These are phyloP conservation scores for Rhinolophus ferrumequinum DNA, from an alignment of 2,113 vertebrate species.

Conservation along the genomic window DNA sequence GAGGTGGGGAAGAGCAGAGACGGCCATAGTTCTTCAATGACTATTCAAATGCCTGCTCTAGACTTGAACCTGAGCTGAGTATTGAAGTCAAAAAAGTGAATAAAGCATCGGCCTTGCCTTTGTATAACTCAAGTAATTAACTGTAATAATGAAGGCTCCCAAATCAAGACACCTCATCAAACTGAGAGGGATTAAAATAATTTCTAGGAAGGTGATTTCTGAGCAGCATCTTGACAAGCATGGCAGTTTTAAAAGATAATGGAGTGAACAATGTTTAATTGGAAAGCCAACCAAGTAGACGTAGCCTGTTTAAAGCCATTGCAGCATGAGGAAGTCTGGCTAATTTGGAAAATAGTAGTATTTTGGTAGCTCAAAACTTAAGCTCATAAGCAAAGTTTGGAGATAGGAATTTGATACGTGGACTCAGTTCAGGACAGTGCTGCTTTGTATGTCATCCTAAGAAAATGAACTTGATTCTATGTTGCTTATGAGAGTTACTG, in stretches of 20 bases:
- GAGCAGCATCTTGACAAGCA: neutral
- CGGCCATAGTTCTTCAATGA: rapidly evolving
- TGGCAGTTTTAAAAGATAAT: neutral
- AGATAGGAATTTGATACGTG: neutral
- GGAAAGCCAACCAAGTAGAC: neutral
- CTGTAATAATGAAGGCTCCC: neutral
- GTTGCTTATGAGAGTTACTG: neutral
- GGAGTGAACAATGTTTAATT: neutral
- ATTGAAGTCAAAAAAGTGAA: neutral
- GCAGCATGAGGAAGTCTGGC: neutral
- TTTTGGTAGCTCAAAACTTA: neutral
- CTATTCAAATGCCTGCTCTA: neutral
- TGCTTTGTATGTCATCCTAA: neutral
- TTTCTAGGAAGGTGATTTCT: neutral
- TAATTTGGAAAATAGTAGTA: neutral
- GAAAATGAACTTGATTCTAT: neutral
- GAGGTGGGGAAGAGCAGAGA: neutral
- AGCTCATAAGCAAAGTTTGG: neutral
- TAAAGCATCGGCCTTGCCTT: neutral
- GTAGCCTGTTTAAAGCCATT: neutral
- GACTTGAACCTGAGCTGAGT: neutral
- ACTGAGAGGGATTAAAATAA: neutral
- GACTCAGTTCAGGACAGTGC: neutral
- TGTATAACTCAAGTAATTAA: neutral
- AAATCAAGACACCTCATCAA: neutral